Conservation (phyloP, 1,140 invertebrate genomes). For the Microplitis demolitor region DNA sequence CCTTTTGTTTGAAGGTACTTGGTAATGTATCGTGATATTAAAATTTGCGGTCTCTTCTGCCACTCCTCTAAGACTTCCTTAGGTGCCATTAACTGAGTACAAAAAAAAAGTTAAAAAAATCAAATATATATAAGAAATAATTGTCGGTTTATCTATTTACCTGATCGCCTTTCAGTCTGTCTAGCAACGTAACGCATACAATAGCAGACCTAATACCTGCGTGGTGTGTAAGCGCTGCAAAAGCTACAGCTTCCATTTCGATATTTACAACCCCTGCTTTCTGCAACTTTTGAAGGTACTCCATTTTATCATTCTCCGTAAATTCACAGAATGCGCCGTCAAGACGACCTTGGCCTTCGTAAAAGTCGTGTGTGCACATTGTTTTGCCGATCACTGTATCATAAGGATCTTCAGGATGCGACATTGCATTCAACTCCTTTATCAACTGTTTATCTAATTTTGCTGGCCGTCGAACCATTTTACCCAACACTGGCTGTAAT, state of each 20-base stretch:
- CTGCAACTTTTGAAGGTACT: slow-evolving; percentile 79
- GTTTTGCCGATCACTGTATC: slow-evolving; percentile 89
- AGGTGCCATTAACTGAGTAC: slow-evolving; percentile 76
- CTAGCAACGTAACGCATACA: slow-evolving; percentile 91
- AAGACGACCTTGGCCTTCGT: slow-evolving; percentile 93
- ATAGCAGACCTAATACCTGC: slow-evolving; percentile 93
- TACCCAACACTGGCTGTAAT: slow-evolving; percentile 83
- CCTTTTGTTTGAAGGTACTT: slow-evolving; percentile 78
- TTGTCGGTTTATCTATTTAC: slow-evolving; percentile 57
- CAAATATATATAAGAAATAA: neutral
- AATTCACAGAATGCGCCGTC: slow-evolving; percentile 98
- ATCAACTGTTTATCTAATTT: slow-evolving; percentile 81
- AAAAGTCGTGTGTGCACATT: slow-evolving; percentile 96
- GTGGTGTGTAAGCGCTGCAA: slow-evolving; percentile 91
- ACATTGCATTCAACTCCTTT: slow-evolving; percentile 76
- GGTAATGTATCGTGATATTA: slow-evolving; percentile 88
- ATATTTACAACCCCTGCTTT: slow-evolving; percentile 90
- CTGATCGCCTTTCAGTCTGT: slow-evolving; percentile 93
- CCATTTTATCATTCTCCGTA: slow-evolving; percentile 85
- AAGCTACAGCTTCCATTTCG: slow-evolving; percentile 95
- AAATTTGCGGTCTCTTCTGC: slow-evolving; percentile 88
- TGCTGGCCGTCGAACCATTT: slow-evolving; percentile 79
- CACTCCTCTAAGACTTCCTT: slow-evolving; percentile 92
- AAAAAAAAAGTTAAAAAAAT: neutral
- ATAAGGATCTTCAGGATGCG: slow-evolving; percentile 77